phyloP scores from a whole-genome alignment of 1,140 invertebrate species.

The Dryas iulia region DNA sequence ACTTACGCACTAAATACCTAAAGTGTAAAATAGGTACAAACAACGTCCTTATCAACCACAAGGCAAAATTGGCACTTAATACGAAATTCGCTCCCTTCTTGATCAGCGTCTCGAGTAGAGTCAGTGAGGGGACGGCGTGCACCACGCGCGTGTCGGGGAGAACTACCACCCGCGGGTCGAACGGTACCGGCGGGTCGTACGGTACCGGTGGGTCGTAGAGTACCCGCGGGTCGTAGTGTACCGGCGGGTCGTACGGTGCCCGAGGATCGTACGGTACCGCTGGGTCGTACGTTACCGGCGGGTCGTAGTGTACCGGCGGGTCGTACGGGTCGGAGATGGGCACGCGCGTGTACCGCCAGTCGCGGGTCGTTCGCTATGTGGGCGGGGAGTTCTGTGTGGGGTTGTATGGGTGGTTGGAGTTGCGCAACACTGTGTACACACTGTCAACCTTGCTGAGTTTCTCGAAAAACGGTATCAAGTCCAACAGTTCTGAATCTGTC shows the following conservation, averaged over 20 bases:
- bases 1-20: slow-evolving; percentile 78
- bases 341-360: slow-evolving; percentile 11
- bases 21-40: slow-evolving; percentile 78
- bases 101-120: slow-evolving; percentile 48
- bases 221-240: slow-evolving; percentile 88
- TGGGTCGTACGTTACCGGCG: background rate
- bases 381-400: slow-evolving; percentile 70
- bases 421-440: slow-evolving; percentile 95
- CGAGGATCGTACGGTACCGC: background rate
- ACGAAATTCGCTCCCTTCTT: slow-evolving; percentile 68
- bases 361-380: slow-evolving; percentile 57
- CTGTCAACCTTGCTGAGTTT: slow-evolving; percentile 96
- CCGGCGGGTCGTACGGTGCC: background rate
- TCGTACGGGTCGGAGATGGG: background rate
- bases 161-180: background rate
- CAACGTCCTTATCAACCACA: slow-evolving; percentile 78
- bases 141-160: slow-evolving; percentile 3
- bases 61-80: slow-evolving; percentile 81
- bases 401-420: slow-evolving; percentile 92
- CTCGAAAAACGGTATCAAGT: slow-evolving; percentile 97
- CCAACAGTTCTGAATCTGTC: slow-evolving; percentile 95
- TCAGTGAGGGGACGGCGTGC: slow-evolving; percentile 22
- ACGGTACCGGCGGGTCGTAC: background rate
- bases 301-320: slow-evolving; percentile 17
- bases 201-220: background rate